phyloP scores from a whole-genome alignment of 1,140 invertebrate genomes.

The Maconellicoccus hirsutus region DNA sequence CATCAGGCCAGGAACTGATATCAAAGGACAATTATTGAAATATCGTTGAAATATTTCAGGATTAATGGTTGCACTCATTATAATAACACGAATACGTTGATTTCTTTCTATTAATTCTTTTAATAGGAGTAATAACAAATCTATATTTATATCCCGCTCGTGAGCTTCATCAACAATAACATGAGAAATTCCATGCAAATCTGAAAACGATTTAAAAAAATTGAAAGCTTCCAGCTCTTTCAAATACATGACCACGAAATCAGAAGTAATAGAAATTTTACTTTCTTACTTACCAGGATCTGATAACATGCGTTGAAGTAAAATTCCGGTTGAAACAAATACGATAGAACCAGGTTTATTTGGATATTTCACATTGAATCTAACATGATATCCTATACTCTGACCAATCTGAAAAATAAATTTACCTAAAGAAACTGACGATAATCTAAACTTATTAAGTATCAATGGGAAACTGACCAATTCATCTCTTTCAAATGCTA shows the following conservation, averaged over 20 bases:
- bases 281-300: constrained; percentile 40
- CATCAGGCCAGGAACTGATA: constrained; percentile 74
- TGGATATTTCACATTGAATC: constrained; percentile 45
- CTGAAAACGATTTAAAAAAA: constrained; percentile 26
- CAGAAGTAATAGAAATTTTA: not conserved
- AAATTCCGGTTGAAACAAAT: constrained; percentile 69
- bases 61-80: constrained; percentile 88
- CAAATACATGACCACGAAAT: not conserved
- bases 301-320: constrained; percentile 54
- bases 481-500: constrained; percentile 72
- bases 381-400: constrained; percentile 64
- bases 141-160: constrained; percentile 61
- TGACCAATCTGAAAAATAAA: constrained; percentile 27
- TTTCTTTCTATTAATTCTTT: constrained; percentile 63
- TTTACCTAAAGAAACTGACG: not conserved
- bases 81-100: constrained; percentile 62
- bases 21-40: constrained; percentile 58
- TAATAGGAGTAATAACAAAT: constrained; percentile 68
- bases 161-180: constrained; percentile 74
- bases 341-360: constrained; percentile 56
- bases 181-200: constrained; percentile 50
- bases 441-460: not conserved
- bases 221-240: not conserved
- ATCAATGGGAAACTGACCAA: constrained; percentile 44
- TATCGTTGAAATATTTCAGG: constrained; percentile 63